These are phyloP conservation scores for Ibidorhyncha struthersii DNA, from an alignment of 2,113 vertebrate species.

Conservation along the genomic window DNA sequence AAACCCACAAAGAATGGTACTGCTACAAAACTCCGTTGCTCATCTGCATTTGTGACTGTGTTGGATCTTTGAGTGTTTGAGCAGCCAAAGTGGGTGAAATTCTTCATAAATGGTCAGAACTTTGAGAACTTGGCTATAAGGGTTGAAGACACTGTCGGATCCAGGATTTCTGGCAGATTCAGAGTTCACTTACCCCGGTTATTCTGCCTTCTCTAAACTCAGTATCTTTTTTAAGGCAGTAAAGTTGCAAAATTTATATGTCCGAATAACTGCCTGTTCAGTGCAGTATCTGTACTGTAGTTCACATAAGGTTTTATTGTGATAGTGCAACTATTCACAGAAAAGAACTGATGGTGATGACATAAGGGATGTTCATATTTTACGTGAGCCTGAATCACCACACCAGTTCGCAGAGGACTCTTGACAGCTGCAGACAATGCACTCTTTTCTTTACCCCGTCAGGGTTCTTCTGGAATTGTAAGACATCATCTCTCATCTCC, in stretches of 20 bases:
- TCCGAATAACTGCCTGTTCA: neutral
- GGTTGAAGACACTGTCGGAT: neutral
- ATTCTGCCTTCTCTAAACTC: neutral
- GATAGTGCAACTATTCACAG: neutral
- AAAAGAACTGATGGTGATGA: neutral
- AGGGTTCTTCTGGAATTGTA: neutral
- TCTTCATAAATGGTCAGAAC: neutral
- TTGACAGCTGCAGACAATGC: neutral
- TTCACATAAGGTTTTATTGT: neutral
- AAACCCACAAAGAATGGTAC: neutral
- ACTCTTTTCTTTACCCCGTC: neutral
- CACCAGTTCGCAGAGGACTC: neutral
- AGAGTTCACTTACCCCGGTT: neutral
- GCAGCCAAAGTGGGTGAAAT: neutral
- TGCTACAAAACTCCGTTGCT: neutral
- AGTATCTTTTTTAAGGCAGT: rapidly evolving
- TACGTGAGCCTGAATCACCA: neutral
- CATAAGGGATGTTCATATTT: neutral
- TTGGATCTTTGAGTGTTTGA: neutral
- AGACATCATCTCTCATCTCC: neutral
- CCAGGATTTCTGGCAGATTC: neutral
- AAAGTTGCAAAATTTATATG: neutral
- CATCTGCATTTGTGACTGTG: neutral
- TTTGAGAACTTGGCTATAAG: neutral
- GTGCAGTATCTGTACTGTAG: neutral